Evolutionary conservation across 2,888 invertebrate species (phyloP).

Genomic region (Luperina testacea): DNA sequence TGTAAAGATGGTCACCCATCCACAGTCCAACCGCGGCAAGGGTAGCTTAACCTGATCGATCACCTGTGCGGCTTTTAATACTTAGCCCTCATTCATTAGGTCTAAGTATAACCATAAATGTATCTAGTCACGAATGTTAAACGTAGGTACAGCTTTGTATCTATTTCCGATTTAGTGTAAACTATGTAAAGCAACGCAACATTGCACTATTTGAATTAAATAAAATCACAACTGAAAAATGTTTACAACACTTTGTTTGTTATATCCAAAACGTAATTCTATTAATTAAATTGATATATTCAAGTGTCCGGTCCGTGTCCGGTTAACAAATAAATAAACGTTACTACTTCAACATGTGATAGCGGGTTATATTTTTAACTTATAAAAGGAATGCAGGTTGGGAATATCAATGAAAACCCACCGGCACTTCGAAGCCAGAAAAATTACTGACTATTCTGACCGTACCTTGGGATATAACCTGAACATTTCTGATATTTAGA

Average conservation of each 20-base stretch:
- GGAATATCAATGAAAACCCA: neutral
- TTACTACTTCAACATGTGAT: conserved; percentile 6
- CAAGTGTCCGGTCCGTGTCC: conserved; percentile 15
- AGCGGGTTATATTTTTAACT: conserved; percentile 14
- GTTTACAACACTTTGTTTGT: conserved; percentile 23
- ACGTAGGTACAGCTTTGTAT: neutral
- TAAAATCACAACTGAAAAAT: conserved; percentile 31
- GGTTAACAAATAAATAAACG: conserved; percentile 32
- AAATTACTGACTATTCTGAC: neutral
- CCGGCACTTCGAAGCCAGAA: conserved; percentile 3
- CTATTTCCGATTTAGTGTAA: neutral
- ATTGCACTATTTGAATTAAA: conserved; percentile 8
- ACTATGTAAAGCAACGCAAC: neutral
- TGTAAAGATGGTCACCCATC: too few species aligned
- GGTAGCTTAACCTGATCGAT: too few species aligned
- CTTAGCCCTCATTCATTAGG: neutral
- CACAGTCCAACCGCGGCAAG: too few species aligned
- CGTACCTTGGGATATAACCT: neutral
- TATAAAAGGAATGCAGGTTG: conserved; percentile 2
- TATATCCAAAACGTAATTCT: conserved; percentile 28
- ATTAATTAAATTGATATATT: conserved; percentile 35
- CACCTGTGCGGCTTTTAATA: too few species aligned
- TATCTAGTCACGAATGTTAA: neutral
- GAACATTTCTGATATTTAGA: neutral
- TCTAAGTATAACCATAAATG: conserved; percentile 8